Conservation (phyloP, 2,113 vertebrate species). For the Gallinago jamesoni region DNA sequence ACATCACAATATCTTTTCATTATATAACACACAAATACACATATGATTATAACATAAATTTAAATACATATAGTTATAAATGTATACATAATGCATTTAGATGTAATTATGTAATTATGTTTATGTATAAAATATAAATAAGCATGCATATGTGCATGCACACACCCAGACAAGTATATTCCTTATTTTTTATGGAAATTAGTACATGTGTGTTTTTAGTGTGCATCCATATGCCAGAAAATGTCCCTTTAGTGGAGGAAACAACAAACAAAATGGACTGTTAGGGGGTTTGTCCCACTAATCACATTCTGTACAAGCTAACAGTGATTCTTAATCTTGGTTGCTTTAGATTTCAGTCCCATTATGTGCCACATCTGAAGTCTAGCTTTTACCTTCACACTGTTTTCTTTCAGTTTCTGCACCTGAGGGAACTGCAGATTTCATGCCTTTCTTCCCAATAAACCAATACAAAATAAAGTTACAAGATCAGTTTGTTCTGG, state of each 20-base stretch:
- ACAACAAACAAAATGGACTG: not conserved
- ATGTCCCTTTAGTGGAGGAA: not conserved
- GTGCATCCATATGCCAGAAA: not conserved
- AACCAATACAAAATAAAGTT: conserved; percentile 9
- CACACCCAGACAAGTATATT: not conserved
- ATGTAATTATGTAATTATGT: not conserved
- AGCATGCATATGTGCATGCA: not conserved
- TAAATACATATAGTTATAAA: not conserved
- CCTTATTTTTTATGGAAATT: not conserved
- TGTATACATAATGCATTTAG: not conserved
- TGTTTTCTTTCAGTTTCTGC: not conserved
- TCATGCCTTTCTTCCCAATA: not conserved
- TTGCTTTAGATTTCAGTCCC: not conserved
- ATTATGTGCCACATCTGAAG: not conserved
- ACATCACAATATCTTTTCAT: not conserved
- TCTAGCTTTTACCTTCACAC: not conserved
- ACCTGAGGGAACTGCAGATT: not conserved
- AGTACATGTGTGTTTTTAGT: not conserved
- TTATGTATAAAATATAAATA: not conserved
- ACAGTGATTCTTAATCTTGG: not conserved
- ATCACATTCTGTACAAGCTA: not conserved
- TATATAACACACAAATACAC: not conserved
- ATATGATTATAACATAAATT: not conserved
- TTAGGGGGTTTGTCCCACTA: not conserved
- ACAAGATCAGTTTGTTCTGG: not conserved